Base-by-base conservation (phyloP, 2,113 vertebrate species). In the Solenodon paradoxus region DNA sequence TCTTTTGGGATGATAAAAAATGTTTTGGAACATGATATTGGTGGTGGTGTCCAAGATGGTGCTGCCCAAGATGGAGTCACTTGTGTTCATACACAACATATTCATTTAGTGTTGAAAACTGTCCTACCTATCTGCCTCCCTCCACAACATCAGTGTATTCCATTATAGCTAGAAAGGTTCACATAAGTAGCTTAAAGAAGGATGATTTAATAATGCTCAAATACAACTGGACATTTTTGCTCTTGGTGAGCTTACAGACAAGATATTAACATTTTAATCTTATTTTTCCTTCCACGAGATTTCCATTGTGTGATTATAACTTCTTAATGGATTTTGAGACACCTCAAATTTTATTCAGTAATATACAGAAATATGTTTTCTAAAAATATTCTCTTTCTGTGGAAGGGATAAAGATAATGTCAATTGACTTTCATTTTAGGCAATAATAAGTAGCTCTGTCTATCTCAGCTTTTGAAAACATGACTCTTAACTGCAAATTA, bases 221-320 rank as follows among this genome's bases (percentile, higher is more conserved):
- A 22, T 24, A 15, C 32, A 49, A 30, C 6, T 30, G 30, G 24
- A 42, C 7, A 47, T 28, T 47, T 42, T 69, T 38, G 15, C 88
- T 16, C 45, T 15, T 16, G 4, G 20, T 35, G 13, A 74, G 47
- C 13, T 22, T 84, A 35, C 16, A 16, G 30, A 9, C 49, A 38
- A 47, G 22, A 51, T 0, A 0, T 4, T 2, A 28, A 16, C 9
- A 38, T 77, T 66, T 26, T 24, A 19, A 12, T 8, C 3, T 9
- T 0, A 0, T 16, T 19, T 26, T 47, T 38, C 10, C 7, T 69
- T 49, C 9, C 12, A 35, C 13, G 15, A 8, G 1, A n/a, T 86
- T 64, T 64, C 15, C 2, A 7, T 0, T 64, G 45, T 47, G 28
- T 68, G 5, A 11, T 7, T 35, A 8, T 64, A 40, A 57, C 24